phyloP scores from a whole-genome alignment of 2,797 vertebrate species.

The Acridotheres tristis region DNA sequence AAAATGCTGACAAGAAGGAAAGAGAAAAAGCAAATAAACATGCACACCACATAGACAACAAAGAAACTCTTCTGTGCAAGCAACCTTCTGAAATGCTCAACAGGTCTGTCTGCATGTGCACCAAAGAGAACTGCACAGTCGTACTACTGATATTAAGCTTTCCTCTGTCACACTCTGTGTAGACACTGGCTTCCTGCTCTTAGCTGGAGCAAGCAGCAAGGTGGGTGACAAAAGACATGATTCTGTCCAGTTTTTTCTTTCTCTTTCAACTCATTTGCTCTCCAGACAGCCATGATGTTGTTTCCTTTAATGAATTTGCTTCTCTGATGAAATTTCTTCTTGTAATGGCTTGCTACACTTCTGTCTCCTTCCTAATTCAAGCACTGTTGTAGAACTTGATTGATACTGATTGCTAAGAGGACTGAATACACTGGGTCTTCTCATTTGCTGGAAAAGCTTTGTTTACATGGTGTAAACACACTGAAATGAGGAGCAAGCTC shows the following conservation, averaged over 20 bases:
- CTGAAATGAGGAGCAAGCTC: neutral
- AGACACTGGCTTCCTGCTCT: neutral
- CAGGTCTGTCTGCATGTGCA: neutral
- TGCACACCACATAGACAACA: neutral
- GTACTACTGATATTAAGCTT: neutral
- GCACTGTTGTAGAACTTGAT: neutral
- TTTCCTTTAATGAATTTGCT: neutral
- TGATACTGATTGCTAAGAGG: neutral
- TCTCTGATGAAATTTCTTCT: neutral
- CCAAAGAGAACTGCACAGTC: neutral
- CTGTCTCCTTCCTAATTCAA: neutral
- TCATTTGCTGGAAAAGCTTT: neutral
- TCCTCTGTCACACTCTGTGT: neutral
- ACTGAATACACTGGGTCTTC: neutral
- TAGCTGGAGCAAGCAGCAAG: neutral
- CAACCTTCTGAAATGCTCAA: neutral
- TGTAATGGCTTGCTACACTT: neutral
- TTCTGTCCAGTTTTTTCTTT: neutral
- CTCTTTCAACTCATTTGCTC: neutral
- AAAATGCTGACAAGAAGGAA: neutral
- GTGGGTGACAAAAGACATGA: neutral
- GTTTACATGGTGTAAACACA: slow-evolving; percentile 5
- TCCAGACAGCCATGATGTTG: neutral
- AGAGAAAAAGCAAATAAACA: slow-evolving; percentile 7
- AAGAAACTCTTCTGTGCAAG: neutral